Evolutionary conservation across 2,797 vertebrate genomes (phyloP).

Genomic region (Typhlichthys subterraneus): DNA sequence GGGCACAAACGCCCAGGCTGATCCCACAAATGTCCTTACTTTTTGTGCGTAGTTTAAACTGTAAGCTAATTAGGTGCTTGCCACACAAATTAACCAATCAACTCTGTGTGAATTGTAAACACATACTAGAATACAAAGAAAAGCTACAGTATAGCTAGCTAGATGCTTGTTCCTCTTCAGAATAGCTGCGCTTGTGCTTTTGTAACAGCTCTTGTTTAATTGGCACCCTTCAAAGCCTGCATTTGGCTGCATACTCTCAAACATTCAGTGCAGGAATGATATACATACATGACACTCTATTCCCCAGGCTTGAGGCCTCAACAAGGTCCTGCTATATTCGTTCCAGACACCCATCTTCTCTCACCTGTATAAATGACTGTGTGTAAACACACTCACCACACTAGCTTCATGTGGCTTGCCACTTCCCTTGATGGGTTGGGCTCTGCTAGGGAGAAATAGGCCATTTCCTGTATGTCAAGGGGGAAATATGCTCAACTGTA

Average conservation of each 20-base stretch:
- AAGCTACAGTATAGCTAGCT: conserved; percentile 14
- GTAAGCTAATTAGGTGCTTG: too few relatives aligned
- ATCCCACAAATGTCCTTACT: background rate
- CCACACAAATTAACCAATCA: too few relatives aligned
- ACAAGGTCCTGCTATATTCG: conserved; percentile 61
- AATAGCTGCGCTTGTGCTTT: too few relatives aligned
- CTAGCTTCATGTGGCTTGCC: conserved; percentile 74
- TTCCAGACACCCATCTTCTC: conserved; percentile 47
- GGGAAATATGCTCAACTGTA: conserved; percentile 64
- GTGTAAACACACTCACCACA: conserved; percentile 63
- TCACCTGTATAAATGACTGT: conserved; percentile 75
- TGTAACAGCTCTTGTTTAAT: conserved; percentile 14
- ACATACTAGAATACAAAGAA: background rate
- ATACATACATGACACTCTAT: conserved; percentile 55
- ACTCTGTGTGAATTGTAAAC: background rate
- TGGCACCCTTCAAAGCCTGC: conserved; percentile 23
- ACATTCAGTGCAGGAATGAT: conserved; percentile 51
- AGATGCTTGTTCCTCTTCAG: background rate
- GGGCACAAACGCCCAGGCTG: too few relatives aligned
- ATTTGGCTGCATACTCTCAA: conserved; percentile 15
- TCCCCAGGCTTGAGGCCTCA: conserved; percentile 26
- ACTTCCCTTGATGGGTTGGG: conserved; percentile 67
- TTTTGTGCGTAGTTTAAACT: background rate
- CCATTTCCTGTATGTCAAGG: conserved; percentile 65
- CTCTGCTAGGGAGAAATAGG: conserved; percentile 69